Evolutionary conservation across 2,797 vertebrate species (phyloP).

Genomic region (Phrynocephalus guinanensis): DNA sequence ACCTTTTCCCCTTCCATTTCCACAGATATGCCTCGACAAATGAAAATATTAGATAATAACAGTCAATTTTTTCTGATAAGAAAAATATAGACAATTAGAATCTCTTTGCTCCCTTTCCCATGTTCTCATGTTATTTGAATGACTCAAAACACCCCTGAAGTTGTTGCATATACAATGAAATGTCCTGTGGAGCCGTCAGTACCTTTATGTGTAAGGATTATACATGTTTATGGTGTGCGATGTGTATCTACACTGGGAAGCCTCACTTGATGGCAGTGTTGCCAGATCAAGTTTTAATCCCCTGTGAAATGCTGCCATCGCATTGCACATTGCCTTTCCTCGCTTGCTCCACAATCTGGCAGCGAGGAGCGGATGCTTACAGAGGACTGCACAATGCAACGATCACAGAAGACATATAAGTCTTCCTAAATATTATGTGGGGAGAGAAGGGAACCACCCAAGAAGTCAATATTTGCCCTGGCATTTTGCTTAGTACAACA

Average conservation of each 20-base stretch:
- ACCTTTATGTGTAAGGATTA: neutral
- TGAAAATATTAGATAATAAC: too few species aligned
- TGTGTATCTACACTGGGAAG: too few species aligned
- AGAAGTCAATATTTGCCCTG: neutral
- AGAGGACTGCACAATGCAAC: neutral
- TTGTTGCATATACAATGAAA: neutral
- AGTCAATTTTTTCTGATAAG: too few species aligned
- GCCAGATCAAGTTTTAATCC: neutral
- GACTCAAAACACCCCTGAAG: neutral
- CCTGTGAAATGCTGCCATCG: neutral
- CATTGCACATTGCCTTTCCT: neutral
- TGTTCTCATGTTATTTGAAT: neutral
- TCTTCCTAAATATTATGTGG: neutral
- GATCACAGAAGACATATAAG: neutral
- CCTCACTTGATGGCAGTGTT: neutral
- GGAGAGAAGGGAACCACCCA: neutral
- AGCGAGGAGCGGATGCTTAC: neutral
- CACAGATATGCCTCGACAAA: too few species aligned
- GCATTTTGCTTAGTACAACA: neutral
- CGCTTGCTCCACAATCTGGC: too few species aligned
- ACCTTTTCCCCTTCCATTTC: too few species aligned
- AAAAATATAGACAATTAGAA: too few species aligned
- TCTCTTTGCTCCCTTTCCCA: too few species aligned
- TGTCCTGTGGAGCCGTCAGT: neutral
- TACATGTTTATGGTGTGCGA: too few species aligned